Evolutionary conservation across 2,888 invertebrate species (phyloP).

Genomic region (Kuschelorhynchus macadamiae): DNA sequence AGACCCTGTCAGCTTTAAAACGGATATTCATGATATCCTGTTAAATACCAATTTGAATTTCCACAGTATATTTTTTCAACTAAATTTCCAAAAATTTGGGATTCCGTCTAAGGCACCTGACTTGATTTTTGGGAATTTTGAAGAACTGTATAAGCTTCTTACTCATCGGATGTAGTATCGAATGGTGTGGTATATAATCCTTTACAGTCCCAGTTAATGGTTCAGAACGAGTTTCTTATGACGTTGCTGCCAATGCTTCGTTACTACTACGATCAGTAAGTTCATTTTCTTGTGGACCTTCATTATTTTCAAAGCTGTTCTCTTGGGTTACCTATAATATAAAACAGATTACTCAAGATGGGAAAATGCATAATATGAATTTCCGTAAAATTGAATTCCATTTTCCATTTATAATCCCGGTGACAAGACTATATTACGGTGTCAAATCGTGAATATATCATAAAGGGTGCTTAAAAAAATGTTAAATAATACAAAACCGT

Average conservation of each 20-base stretch:
- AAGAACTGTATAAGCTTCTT: conserved; percentile 4
- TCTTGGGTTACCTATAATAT: conserved; percentile 7
- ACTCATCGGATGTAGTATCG: background rate
- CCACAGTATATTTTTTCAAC: conserved; percentile 10
- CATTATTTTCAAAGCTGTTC: background rate
- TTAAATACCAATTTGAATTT: conserved; percentile 1
- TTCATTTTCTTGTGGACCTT: background rate
- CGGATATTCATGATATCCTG: conserved; percentile 14
- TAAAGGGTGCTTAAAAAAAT: too few relatives aligned
- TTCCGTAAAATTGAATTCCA: too few relatives aligned
- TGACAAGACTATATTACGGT: too few relatives aligned
- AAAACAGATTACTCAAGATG: background rate
- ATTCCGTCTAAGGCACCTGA: conserved; percentile 8
- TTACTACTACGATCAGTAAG: background rate
- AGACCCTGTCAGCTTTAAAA: conserved; percentile 8
- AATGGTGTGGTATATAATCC: background rate
- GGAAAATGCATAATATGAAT: too few relatives aligned
- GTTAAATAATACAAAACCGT: too few relatives aligned
- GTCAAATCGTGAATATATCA: too few relatives aligned
- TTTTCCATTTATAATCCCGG: too few relatives aligned
- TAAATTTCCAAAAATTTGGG: conserved; percentile 13
- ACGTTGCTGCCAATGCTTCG: conserved; percentile 8
- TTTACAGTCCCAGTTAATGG: background rate
- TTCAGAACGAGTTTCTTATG: background rate
- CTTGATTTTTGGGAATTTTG: background rate